phyloP scores from a whole-genome alignment of 2,888 invertebrate genomes.

The Cenopis cana region DNA sequence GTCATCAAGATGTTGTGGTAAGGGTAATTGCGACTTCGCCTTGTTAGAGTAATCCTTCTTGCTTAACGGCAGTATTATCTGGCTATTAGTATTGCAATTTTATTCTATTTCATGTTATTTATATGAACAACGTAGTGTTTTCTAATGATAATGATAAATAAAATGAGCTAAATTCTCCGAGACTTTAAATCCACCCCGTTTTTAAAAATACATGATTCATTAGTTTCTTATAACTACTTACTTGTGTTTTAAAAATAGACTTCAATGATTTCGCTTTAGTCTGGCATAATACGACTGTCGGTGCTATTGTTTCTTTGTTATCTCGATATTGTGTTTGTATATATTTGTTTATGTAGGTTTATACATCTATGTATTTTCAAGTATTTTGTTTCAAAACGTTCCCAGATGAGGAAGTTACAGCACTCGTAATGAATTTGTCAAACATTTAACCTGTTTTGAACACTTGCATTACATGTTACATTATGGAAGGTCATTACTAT shows the following conservation, averaged over 20 bases:
- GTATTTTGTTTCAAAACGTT: slow-evolving; percentile 7
- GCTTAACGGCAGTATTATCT: neutral
- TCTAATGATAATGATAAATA: neutral
- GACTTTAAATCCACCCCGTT: neutral
- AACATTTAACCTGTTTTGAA: slow-evolving; percentile 18
- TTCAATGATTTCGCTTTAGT: too few species aligned
- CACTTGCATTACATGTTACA: slow-evolving; percentile 18
- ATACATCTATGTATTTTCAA: too few species aligned
- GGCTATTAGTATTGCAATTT: neutral
- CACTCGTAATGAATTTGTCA: slow-evolving; percentile 12
- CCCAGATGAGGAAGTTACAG: neutral
- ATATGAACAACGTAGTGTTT: neutral
- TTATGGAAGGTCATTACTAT: slow-evolving; percentile 14
- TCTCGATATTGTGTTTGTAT: too few species aligned
- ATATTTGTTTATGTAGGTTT: too few species aligned
- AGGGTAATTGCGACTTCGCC: slow-evolving; percentile 4
- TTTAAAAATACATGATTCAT: too few species aligned
- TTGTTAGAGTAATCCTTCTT: neutral
- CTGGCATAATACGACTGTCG: too few species aligned
- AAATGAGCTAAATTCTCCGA: neutral
- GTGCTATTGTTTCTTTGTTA: too few species aligned
- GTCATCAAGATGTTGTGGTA: slow-evolving; percentile 18
- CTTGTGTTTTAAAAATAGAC: too few species aligned
- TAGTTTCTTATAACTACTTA: too few species aligned
- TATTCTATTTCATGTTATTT: neutral